Base-by-base conservation (phyloP, 2,888 invertebrate species). In the Antheraea yamamai region DNA sequence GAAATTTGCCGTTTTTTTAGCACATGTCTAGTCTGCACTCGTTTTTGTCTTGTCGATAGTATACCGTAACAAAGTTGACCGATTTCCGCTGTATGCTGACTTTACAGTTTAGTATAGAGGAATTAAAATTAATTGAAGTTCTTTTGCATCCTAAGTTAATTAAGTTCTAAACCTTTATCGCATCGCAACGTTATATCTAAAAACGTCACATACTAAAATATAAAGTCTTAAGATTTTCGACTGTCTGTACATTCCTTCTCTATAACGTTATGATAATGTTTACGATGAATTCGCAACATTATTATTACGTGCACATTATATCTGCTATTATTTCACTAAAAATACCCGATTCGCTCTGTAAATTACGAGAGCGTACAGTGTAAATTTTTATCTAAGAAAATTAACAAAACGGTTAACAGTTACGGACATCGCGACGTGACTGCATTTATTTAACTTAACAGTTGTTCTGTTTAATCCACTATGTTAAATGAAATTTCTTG, bases 321-420 rank as follows among this genome's bases (percentile, higher is more conserved):
- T 66, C 26, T 66, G 26, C 30, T 66, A 66, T 66, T 66, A 26
- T 30, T 66, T 4, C 30, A 66, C 30, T 30, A 66, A 66, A 39
- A 66, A 66, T 66, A 66, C 64, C 14, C 16, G 64, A 26, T 66
- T 66, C 64, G 30, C 64, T 66, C 26, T 66, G 64, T 66, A 66
- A 66, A 66, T 66, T 66, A 66, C 64, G 30, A 66, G 64, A 26
- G 64, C 30, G 64, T 66, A 66, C 26, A 16, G 64, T 66, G 64
- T 66, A 30, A 66, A 66, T 66, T 30, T 66, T 66, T 30, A 30
- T 66, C 26, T 66, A 30, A 64, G 26, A 64, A 64, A 66, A 66
- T 26, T 66, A 66, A 66, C 64, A 66, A 66, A 66, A 66, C 64
- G 26, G 64, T 66, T 26, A 66, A 66, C 64, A 66, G 64, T 66